Base-by-base conservation (phyloP, 2,113 vertebrate species). In the Brachypodius melanocephalos region DNA sequence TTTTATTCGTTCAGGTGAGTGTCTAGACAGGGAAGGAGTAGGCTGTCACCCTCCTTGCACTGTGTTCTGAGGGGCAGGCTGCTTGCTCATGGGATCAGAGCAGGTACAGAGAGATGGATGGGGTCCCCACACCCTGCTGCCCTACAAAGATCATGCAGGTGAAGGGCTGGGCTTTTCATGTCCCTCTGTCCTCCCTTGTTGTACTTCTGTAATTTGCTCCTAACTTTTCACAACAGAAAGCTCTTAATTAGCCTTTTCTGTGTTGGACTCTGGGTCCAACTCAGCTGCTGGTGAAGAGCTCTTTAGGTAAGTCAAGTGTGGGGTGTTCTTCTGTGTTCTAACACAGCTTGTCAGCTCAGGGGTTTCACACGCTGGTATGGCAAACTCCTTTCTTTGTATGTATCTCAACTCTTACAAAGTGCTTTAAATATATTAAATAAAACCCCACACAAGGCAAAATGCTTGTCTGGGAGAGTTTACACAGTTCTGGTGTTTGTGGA, bases 41-140 rank as follows among this genome's bases (percentile, higher is more conserved):
- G 22, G 19, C 17, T 31, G 2, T 15, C 17, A 10, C 20, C 12
- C 26, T 63, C 10, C 42, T 38, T 24, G 28, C 24, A 3, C 21
- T 2, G 0, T 10, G 12, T 21, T 13, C 15, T 24, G 12, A 52
- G 63, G 18, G 29, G 8, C 52, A 55, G 20, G 22, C 43, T 90
- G 22, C 43, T 79, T 29, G 20, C 46, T 48, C 3, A 0, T 3
- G 2, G 55, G 17, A 49, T 84, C 26, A 28, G 34, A 55, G 51
- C 1, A 3, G 49, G 13, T 45, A 31, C 2, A 2, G 57, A 25
- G 32, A 2, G 2, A 43, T 49, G 2, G 5, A 5, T 48, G 51
- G 49, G 28, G 10, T 57, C 46, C 24, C 15, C 22, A 6, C 29
- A 16, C 6, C 17, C 28, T 26, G 11, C 22, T 29, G 32, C 29